These are phyloP conservation scores for Cinclus mexicanus DNA, from an alignment of 2,113 vertebrate species.

Conservation along the genomic window DNA sequence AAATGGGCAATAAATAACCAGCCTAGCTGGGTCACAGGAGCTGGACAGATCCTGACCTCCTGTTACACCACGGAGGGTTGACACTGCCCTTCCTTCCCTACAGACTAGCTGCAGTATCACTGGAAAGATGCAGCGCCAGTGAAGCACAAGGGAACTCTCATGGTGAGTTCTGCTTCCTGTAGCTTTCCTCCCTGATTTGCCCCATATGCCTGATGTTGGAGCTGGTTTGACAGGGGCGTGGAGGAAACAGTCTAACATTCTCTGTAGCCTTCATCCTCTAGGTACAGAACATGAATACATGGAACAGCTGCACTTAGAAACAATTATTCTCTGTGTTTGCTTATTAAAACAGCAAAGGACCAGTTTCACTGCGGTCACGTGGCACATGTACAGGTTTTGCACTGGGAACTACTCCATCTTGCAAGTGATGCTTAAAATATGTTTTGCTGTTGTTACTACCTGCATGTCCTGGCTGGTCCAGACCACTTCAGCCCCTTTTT, in stretches of 20 bases:
- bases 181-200: not conserved
- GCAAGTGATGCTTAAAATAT: not conserved
- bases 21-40: not conserved
- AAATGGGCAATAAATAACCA: not conserved
- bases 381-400: fast-evolving
- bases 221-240: not conserved
- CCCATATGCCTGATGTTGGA: not conserved
- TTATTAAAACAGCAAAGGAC: not conserved
- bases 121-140: not conserved
- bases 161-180: not conserved
- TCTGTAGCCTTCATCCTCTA: not conserved
- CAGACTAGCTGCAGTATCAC: not conserved
- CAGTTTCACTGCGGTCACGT: not conserved
- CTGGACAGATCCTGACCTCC: not conserved
- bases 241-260: not conserved
- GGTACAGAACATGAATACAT: not conserved
- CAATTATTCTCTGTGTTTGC: not conserved
- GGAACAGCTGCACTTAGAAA: not conserved
- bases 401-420: not conserved
- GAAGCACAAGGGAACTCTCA: not conserved
- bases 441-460: not conserved
- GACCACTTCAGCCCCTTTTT: not conserved
- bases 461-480: not conserved
- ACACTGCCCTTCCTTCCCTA: not conserved
- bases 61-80: not conserved